phyloP scores from a whole-genome alignment of 2,797 vertebrate genomes.

The Melopsittacus undulatus region DNA sequence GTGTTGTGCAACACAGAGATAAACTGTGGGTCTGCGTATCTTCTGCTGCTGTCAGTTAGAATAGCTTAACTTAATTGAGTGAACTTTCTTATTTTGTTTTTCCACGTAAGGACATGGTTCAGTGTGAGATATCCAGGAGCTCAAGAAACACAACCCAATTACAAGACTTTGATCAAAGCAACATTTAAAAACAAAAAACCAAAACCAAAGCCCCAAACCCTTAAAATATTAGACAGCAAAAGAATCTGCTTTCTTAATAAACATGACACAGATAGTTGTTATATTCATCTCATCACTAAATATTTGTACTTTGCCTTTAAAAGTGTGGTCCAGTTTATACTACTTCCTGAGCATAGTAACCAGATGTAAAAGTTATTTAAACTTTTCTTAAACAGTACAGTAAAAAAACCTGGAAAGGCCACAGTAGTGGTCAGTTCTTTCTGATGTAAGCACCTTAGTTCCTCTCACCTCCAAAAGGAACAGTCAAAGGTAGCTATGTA shows the following conservation, averaged over 20 bases:
- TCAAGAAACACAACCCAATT: neutral
- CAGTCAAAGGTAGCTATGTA: neutral
- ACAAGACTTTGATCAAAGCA: neutral
- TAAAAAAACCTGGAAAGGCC: neutral
- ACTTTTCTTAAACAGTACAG: neutral
- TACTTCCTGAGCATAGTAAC: neutral
- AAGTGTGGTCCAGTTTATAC: neutral
- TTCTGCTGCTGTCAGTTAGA: slow-evolving; percentile 18
- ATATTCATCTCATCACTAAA: neutral
- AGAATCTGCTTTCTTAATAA: neutral
- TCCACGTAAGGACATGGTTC: neutral
- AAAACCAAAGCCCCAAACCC: neutral
- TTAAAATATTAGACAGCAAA: neutral
- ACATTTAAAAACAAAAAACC: neutral
- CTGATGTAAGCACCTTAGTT: neutral
- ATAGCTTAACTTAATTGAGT: neutral
- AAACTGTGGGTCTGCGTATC: neutral
- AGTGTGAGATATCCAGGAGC: neutral
- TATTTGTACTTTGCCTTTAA: slow-evolving; percentile 23
- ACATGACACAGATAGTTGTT: neutral
- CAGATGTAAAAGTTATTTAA: neutral
- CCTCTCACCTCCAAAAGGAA: neutral
- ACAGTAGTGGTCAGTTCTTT: neutral
- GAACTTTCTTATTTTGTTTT: neutral
- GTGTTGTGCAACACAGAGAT: slow-evolving; percentile 5